Percentiles rank a stretch among this genome's conserved stretches.
Conservation (phyloP, 2,888 invertebrate species). For the Epistrophe eligans region DNA sequence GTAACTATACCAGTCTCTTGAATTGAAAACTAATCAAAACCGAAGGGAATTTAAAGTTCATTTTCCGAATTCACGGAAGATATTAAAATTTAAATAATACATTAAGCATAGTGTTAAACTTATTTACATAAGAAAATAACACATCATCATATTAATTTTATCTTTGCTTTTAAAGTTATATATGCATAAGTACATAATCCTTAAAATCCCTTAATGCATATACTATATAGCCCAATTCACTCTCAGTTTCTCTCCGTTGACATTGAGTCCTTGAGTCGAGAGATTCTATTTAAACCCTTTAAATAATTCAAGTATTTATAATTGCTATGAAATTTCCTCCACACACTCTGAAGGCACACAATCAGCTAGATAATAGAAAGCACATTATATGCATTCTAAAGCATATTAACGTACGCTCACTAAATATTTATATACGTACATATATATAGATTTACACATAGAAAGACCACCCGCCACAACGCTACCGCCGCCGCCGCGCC, state of each 20-base stretch:
- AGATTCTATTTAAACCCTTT: slow-evolving; percentile 25
- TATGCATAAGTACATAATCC: neutral
- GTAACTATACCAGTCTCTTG: too few species aligned
- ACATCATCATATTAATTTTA: neutral
- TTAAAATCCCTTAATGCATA: slow-evolving; percentile 10
- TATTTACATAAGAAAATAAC: neutral
- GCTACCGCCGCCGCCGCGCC: neutral
- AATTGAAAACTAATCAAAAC: too few species aligned
- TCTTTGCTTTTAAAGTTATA: neutral
- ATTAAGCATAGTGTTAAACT: neutral
- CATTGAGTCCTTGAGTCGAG: slow-evolving; percentile 19
- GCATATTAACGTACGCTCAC: slow-evolving; percentile 38
- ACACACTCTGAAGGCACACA: slow-evolving; percentile 28
- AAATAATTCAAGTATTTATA: slow-evolving; percentile 47
- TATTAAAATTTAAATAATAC: neutral
- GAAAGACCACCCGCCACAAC: slow-evolving; percentile 18
- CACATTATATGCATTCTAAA: slow-evolving; percentile 30
- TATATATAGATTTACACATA: slow-evolving; percentile 24
- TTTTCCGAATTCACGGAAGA: neutral
- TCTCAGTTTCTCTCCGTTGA: slow-evolving; percentile 28
- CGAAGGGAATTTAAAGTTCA: too few species aligned
- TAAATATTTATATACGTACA: slow-evolving; percentile 35
- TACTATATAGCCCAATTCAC: slow-evolving; percentile 26
- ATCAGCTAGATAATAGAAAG: slow-evolving; percentile 9
- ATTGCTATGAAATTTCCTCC: slow-evolving; percentile 28